phyloP scores from a whole-genome alignment of 2,888 invertebrate genomes.

The Morpho helenor region DNA sequence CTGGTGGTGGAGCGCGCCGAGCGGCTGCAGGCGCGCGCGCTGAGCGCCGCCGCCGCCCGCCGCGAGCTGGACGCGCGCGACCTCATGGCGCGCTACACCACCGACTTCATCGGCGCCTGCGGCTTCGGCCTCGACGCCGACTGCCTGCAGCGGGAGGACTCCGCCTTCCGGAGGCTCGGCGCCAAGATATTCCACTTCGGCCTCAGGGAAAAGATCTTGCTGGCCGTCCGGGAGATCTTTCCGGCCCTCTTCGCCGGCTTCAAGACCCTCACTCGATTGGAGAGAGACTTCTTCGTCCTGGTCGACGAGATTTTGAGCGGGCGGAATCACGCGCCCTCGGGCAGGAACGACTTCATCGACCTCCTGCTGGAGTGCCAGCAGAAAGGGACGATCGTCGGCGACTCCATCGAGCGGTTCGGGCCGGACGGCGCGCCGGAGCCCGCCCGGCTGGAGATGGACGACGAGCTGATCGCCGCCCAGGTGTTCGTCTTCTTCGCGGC shows the following conservation, averaged over 20 bases:
- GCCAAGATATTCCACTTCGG: constrained; percentile 38
- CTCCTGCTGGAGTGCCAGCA: constrained; percentile 39
- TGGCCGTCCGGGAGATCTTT: constrained; percentile 40
- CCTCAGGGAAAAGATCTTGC: constrained; percentile 26
- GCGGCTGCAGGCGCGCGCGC: constrained; percentile 38
- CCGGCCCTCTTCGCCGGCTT: constrained; percentile 33
- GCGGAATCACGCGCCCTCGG: constrained; percentile 46
- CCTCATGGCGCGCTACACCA: constrained; percentile 45
- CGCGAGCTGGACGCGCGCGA: constrained; percentile 39
- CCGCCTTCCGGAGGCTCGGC: constrained; percentile 36
- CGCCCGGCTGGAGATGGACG: constrained; percentile 45
- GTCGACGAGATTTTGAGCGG: constrained; percentile 37
- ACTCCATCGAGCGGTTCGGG: constrained; percentile 43
- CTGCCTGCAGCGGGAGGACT: constrained; percentile 39
- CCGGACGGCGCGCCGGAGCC: constrained; percentile 42
- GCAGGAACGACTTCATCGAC: constrained; percentile 44
- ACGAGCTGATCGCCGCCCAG: constrained; percentile 45
- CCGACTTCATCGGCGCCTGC: constrained; percentile 48
- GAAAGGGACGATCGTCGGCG: constrained; percentile 47
- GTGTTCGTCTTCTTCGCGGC: constrained; percentile 59
- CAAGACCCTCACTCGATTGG: too few species aligned
- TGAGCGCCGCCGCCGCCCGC: constrained; percentile 29
- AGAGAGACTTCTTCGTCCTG: too few species aligned
- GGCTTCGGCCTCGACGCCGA: constrained; percentile 45
- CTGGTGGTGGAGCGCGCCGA: constrained; percentile 52